Conservation (phyloP, 1,140 invertebrate species). For the Drosophila ambigua region DNA sequence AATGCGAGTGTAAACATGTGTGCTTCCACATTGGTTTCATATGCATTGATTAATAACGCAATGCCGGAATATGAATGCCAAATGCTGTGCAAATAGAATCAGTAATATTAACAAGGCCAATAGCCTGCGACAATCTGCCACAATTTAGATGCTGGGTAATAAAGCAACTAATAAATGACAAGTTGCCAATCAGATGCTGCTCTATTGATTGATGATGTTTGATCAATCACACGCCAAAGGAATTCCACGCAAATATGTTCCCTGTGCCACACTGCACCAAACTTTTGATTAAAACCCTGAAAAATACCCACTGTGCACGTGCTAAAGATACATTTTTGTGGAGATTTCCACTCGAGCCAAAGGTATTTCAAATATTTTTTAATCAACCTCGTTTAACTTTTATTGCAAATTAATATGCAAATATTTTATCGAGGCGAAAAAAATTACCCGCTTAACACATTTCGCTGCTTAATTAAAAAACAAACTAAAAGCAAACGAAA, state of each 20-base stretch:
- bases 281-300: neutral
- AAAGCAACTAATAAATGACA: slow-evolving; percentile 49
- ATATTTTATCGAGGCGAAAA: slow-evolving; percentile 28
- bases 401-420: slow-evolving; percentile 34
- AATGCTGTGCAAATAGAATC: slow-evolving; percentile 51
- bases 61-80: slow-evolving; percentile 25
- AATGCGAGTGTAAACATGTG: slow-evolving; percentile 51
- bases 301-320: neutral
- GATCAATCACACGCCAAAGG: slow-evolving; percentile 55
- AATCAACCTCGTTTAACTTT: slow-evolving; percentile 26
- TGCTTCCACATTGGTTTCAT: slow-evolving; percentile 30
- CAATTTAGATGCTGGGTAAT: slow-evolving; percentile 1
- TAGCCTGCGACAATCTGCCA: neutral
- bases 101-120: slow-evolving; percentile 33
- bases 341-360: neutral
- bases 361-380: slow-evolving; percentile 29
- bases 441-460: slow-evolving; percentile 21
- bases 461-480: slow-evolving; percentile 42
- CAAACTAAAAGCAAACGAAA: slow-evolving; percentile 20
- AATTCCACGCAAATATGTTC: slow-evolving; percentile 1
- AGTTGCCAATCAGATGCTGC: slow-evolving; percentile 31
- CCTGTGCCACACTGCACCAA: neutral
- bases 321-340: neutral
- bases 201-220: slow-evolving; percentile 52
- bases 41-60: slow-evolving; percentile 60